Evolutionary conservation across 35 echinoderm and acorn worm genomes (phyloP).

Genomic region (Heliocidaris tuberculata): DNA sequence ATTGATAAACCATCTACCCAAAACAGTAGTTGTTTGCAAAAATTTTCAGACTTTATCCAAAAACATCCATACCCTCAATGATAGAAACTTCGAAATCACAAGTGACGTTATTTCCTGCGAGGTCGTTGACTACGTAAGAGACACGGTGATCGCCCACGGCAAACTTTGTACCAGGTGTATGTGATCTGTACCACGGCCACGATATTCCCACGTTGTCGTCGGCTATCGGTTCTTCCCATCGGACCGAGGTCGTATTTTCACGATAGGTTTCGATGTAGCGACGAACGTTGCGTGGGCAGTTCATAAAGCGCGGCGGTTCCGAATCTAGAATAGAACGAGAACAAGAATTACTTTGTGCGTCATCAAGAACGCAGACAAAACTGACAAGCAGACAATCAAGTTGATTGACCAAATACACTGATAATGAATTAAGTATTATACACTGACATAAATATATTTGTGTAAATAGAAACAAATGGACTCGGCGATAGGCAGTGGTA

Average conservation of each 20-base stretch:
- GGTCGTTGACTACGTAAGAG: background rate
- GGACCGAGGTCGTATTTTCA: slow-evolving; percentile 20
- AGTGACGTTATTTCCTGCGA: slow-evolving; percentile 23
- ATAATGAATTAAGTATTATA: too few relatives aligned
- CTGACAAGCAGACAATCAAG: background rate
- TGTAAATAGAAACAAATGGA: too few relatives aligned
- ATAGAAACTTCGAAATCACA: background rate
- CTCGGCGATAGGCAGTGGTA: too few relatives aligned
- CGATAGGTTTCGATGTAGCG: slow-evolving; percentile 31
- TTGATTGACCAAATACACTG: too few relatives aligned
- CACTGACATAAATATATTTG: too few relatives aligned
- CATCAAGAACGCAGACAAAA: background rate
- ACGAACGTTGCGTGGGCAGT: slow-evolving; percentile 14
- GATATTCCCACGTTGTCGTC: slow-evolving; percentile 34
- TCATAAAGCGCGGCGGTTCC: slow-evolving; percentile 31
- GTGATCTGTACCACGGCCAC: slow-evolving; percentile 29
- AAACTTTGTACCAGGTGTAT: slow-evolving; percentile 1
- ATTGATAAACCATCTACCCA: too few relatives aligned
- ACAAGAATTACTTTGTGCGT: background rate
- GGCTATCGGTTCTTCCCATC: slow-evolving; percentile 19
- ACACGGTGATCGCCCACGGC: slow-evolving; percentile 13
- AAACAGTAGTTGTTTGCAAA: too few relatives aligned
- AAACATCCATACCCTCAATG: slow-evolving; percentile 11
- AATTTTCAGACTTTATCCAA: background rate
- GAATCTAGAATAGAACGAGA: background rate